phyloP scores from a whole-genome alignment of 2,888 invertebrate species.

The Cephonodes hylas region DNA sequence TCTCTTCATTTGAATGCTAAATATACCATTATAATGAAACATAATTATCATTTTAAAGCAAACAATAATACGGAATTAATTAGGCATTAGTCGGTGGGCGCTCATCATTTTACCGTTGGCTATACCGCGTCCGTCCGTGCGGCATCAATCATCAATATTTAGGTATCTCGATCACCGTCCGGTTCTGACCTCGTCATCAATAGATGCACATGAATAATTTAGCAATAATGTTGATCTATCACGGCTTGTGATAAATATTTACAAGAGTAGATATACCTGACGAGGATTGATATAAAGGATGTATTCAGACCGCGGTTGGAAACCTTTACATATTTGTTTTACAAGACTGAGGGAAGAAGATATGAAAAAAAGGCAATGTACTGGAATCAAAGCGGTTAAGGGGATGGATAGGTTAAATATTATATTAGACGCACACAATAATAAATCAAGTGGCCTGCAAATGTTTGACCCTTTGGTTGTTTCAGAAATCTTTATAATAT shows the following conservation, averaged over 20 bases:
- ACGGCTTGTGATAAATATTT: no score
- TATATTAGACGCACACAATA: no score
- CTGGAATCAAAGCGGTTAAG: no score
- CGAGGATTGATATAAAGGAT: no score
- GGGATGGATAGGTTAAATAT: no score
- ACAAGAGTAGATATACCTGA: no score
- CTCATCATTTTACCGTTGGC: neutral
- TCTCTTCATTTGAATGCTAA: no score
- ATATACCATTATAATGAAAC: neutral
- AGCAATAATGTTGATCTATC: neutral
- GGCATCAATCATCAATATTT: conserved; percentile 3
- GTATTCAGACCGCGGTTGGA: no score
- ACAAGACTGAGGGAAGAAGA: no score
- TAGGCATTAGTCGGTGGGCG: neutral
- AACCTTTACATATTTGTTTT: no score
- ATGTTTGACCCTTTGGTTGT: neutral
- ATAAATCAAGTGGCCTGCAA: neutral
- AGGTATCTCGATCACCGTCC: neutral
- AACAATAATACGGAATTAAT: neutral
- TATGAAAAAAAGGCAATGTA: no score
- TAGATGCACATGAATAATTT: neutral
- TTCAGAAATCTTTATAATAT: no score
- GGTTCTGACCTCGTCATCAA: neutral
- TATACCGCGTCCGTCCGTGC: neutral
- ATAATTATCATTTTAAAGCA: neutral